Evolutionary conservation across 2,888 invertebrate species (phyloP).

Genomic region (Thalpophila matura): DNA sequence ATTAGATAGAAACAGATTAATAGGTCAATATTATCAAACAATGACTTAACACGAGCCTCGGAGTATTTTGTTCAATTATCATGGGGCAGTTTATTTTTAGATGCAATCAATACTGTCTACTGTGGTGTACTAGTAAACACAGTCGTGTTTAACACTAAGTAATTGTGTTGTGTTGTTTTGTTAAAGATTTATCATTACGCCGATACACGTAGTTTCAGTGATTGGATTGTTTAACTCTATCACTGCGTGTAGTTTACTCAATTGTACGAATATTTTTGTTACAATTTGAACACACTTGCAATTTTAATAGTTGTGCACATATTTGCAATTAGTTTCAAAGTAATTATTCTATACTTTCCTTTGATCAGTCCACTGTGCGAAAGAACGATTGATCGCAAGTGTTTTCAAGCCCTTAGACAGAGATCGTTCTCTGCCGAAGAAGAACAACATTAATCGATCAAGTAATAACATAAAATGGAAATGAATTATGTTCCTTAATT

Average conservation of each 20-base stretch:
- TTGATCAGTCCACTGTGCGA: too few species aligned
- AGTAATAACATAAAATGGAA: background rate
- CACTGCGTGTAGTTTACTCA: too few species aligned
- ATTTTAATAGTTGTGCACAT: too few species aligned
- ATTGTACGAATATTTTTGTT: too few species aligned
- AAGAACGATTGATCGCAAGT: too few species aligned
- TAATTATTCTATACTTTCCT: too few species aligned
- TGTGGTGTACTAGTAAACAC: background rate
- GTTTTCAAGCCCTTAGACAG: background rate
- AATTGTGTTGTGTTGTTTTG: background rate
- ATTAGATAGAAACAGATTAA: constrained; percentile 54
- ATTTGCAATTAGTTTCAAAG: too few species aligned
- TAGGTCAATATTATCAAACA: constrained; percentile 37
- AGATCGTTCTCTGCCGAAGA: constrained; percentile 1
- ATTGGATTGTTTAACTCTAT: too few species aligned
- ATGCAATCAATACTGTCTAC: constrained; percentile 4
- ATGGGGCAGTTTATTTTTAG: constrained; percentile 28
- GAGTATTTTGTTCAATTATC: constrained; percentile 16
- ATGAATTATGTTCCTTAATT: constrained; percentile 1
- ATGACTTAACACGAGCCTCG: constrained; percentile 20
- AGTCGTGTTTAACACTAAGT: background rate
- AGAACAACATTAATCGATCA: background rate
- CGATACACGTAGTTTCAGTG: background rate
- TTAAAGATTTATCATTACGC: background rate
- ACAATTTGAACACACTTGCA: too few species aligned